Conservation (phyloP, 1,140 invertebrate species). For the Apis laboriosa region DNA sequence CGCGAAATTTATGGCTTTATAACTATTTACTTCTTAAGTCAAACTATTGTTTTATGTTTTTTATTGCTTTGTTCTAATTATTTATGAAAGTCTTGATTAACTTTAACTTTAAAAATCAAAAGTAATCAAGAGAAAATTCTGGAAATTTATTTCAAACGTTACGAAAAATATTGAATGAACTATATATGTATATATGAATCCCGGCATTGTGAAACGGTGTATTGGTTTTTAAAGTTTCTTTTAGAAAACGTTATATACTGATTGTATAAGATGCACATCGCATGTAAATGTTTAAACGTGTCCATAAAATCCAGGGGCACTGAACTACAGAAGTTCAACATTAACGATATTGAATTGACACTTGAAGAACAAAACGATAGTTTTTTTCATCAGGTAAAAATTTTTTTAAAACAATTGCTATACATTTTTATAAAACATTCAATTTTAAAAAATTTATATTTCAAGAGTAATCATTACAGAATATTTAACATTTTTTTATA, state of each 20-base stretch:
- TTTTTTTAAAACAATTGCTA: not conserved
- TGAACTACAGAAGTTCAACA: slow-evolving; percentile 73
- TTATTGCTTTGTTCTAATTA: slow-evolving; percentile 15
- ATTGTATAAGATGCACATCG: slow-evolving; percentile 70
- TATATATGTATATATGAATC: slow-evolving; percentile 11
- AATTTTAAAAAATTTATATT: not conserved
- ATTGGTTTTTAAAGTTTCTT: slow-evolving; percentile 36
- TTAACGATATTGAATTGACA: slow-evolving; percentile 74
- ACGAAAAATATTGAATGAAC: not conserved
- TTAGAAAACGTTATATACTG: slow-evolving; percentile 22
- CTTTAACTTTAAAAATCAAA: slow-evolving; percentile 13
- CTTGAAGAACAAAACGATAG: slow-evolving; percentile 72
- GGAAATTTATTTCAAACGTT: not conserved
- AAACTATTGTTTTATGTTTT: slow-evolving; percentile 18
- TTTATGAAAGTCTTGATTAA: not conserved
- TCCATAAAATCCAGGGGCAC: slow-evolving; percentile 76
- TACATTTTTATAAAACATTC: not conserved
- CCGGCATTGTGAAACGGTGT: slow-evolving; percentile 30
- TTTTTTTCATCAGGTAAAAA: slow-evolving; percentile 78
- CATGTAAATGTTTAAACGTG: slow-evolving; percentile 82
- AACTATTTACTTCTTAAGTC: not conserved
- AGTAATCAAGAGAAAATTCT: not conserved
- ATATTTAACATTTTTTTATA: not conserved
- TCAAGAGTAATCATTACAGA: not conserved
- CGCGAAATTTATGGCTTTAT: slow-evolving; percentile 5